Conservation (phyloP, 2,797 vertebrate species). For the Neosilurus mollespiculum region DNA sequence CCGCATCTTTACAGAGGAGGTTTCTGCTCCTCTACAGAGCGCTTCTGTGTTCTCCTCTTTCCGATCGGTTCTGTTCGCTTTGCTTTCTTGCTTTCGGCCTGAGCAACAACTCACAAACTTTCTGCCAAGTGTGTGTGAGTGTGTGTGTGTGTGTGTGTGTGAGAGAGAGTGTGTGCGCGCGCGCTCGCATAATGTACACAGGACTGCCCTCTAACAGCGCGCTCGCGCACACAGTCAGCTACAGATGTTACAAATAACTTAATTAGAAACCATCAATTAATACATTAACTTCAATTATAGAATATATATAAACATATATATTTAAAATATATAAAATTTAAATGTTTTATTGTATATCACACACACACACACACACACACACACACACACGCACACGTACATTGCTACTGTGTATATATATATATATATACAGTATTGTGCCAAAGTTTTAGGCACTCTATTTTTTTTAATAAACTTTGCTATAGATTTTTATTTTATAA, state of each 20-base stretch:
- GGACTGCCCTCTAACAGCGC: constrained; percentile 17
- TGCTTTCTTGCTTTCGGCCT: constrained; percentile 26
- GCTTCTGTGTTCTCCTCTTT: constrained; percentile 53
- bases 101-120: constrained; percentile 34
- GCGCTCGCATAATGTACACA: neutral
- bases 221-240: neutral
- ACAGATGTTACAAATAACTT: neutral
- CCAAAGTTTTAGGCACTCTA: too few relatives aligned
- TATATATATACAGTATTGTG: too few relatives aligned
- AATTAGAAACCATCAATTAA: too few relatives aligned
- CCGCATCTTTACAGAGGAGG: neutral
- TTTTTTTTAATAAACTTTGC: too few relatives aligned
- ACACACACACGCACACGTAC: too few relatives aligned
- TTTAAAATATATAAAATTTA: too few relatives aligned
- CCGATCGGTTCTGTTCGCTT: neutral
- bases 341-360: too few relatives aligned
- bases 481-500: too few relatives aligned
- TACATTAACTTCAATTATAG: too few relatives aligned
- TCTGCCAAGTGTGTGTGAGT: constrained; percentile 53
- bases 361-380: too few relatives aligned
- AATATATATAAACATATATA: too few relatives aligned
- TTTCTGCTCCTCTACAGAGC: neutral
- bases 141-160: neutral
- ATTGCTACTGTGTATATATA: too few relatives aligned
- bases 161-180: neutral